Percentiles rank a stretch among this genome's conserved stretches.
Evolutionary conservation across 1,140 invertebrate species (phyloP).

Genomic region (Coenobita brevimanus): DNA sequence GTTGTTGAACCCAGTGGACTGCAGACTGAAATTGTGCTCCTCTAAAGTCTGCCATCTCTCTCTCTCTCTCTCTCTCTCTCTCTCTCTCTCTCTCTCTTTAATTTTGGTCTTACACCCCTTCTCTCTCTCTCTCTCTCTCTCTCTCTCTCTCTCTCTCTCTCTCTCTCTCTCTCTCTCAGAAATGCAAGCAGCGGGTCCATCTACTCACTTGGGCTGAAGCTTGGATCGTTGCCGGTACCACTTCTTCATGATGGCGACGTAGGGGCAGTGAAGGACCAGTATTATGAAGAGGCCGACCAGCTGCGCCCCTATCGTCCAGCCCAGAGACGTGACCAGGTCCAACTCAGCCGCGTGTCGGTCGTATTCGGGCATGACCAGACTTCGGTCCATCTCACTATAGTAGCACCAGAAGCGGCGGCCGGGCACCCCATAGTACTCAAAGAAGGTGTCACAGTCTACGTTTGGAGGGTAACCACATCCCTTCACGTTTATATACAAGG

Average conservation of each 20-base stretch:
- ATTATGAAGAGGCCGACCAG: conserved; percentile 54
- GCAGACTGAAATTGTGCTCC: background rate
- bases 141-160: background rate
- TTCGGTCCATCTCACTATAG: conserved; percentile 88
- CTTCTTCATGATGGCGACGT: conserved; percentile 47
- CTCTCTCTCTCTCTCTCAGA: background rate
- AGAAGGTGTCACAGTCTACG: conserved; percentile 89
- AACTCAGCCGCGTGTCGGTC: conserved; percentile 76
- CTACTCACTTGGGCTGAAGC: conserved; percentile 30
- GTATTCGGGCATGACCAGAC: conserved; percentile 87
- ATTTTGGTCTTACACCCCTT: too few species aligned
- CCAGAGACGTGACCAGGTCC: conserved; percentile 49
- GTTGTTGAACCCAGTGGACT: background rate
- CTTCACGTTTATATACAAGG: conserved; percentile 91
- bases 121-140: too few species aligned
- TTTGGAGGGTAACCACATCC: conserved; percentile 91
- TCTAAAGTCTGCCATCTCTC: background rate
- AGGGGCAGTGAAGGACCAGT: conserved; percentile 62
- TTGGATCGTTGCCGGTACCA: conserved; percentile 18
- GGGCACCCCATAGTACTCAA: conserved; percentile 80
- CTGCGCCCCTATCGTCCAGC: conserved; percentile 63
- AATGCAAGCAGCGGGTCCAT: background rate
- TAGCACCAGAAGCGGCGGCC: conserved; percentile 87
- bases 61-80: conserved; percentile 15
- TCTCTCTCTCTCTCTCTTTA: conserved; percentile 5